Conservation (phyloP, 2,797 vertebrate genomes). For the Lithobates sylvaticus region DNA sequence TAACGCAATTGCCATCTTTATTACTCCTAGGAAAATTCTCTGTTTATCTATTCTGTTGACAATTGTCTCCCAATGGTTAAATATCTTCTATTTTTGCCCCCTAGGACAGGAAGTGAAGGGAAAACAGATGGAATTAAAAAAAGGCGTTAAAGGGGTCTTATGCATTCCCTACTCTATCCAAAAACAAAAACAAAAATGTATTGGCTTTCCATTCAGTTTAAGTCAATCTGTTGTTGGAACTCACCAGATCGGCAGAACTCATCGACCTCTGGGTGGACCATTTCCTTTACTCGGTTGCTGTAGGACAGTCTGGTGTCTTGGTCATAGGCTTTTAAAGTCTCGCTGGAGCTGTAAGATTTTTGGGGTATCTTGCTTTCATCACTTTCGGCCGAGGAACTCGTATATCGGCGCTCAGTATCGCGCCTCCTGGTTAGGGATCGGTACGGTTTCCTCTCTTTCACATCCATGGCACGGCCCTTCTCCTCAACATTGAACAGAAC, state of each 20-base stretch:
- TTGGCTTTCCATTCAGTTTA: no score
- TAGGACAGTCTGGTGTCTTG: slow-evolving; percentile 93
- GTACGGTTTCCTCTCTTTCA: slow-evolving; percentile 96
- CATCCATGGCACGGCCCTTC: slow-evolving; percentile 89
- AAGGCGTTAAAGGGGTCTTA: no score
- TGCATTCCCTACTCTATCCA: no score
- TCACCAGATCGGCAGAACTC: slow-evolving; percentile 92
- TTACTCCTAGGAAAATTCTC: no score
- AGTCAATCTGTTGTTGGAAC: slow-evolving; percentile 18
- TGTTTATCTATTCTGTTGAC: no score
- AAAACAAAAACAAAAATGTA: no score
- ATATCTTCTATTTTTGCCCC: no score
- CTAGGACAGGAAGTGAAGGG: no score
- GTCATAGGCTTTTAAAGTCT: slow-evolving; percentile 98
- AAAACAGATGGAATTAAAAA: no score
- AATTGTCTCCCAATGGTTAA: no score
- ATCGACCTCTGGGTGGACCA: slow-evolving; percentile 94
- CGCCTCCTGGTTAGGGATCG: slow-evolving; percentile 93
- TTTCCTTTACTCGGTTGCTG: slow-evolving; percentile 88
- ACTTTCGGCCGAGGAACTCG: slow-evolving; percentile 93
- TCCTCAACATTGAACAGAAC: slow-evolving; percentile 80
- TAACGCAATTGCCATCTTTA: no score
- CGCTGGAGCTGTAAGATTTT: slow-evolving; percentile 98
- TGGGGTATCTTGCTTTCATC: slow-evolving; percentile 91
- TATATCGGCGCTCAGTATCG: slow-evolving; percentile 92